A percentile compares a stretch with the other conserved stretches of the same genome.
Evolutionary conservation across 2,797 vertebrate species (phyloP).

Genomic region (Diceros bicornis): DNA sequence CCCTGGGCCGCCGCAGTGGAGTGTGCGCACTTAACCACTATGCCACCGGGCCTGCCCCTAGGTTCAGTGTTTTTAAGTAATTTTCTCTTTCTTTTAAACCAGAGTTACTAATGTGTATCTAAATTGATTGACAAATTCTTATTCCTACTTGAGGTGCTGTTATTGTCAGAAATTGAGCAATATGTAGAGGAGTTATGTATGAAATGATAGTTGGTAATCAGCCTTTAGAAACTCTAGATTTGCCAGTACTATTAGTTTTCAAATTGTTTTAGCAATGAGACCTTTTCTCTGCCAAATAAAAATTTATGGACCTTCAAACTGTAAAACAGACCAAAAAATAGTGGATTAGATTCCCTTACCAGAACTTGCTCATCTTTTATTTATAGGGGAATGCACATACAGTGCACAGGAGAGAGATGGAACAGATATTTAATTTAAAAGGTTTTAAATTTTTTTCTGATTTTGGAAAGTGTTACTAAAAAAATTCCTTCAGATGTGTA

Average conservation of each 20-base stretch:
- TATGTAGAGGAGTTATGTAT: background rate
- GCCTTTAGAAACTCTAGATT: background rate
- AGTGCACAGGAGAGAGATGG: background rate
- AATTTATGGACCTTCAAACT: background rate
- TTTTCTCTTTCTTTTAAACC: constrained; percentile 4
- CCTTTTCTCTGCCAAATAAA: background rate
- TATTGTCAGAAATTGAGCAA: constrained; percentile 2
- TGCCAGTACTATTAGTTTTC: background rate
- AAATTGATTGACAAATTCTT: constrained; percentile 1
- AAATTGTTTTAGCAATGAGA: background rate
- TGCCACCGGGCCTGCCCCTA: background rate
- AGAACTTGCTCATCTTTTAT: background rate
- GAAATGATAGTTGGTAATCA: background rate
- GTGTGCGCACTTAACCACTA: no score
- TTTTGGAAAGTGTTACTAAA: background rate
- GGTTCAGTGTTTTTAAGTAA: background rate
- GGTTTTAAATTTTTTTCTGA: background rate
- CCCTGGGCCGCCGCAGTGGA: no score
- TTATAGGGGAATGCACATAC: background rate
- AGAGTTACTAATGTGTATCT: background rate
- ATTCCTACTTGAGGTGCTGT: background rate
- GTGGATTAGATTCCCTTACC: background rate
- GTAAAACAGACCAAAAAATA: background rate
- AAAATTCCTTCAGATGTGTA: background rate
- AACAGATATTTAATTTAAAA: background rate